Base-by-base conservation (phyloP, 2,888 invertebrate species). In the Caenorhabditis sp. region DNA sequence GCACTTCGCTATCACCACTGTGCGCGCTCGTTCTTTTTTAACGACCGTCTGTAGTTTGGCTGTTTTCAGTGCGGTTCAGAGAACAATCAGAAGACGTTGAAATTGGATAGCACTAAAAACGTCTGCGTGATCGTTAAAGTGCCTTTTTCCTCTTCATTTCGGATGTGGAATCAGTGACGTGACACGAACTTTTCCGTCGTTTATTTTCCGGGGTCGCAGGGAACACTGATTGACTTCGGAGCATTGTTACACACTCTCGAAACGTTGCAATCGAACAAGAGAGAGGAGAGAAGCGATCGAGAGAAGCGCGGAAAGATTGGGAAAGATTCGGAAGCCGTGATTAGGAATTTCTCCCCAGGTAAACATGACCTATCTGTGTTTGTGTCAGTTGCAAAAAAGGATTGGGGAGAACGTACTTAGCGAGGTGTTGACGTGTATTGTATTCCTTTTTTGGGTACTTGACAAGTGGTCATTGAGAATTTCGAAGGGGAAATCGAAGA, bases 21-120 rank as follows among this genome's bases (percentile, higher is more conserved):
- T n/a, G n/a, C n/a, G n/a, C n/a, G n/a, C n/a, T n/a, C n/a, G n/a
- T n/a, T n/a, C 24, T n/a, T 20, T 45, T 46, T 46, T 46, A 46
- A 46, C 26, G 22, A 35, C 39, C 30, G 43, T 45, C 30, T 9
- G 13, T 35, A 35, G 35, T 35, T 2, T 15, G 20, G 4, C 41
- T 2, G 45, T 53, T 41, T 43, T 41, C 52, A 53, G 55, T 56
- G 55, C 41, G 59, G 41, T 68, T 56, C 52, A 59, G 43, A 59
- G 68, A 59, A 68, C 68, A 59, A 59, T 68, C 58, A 58, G 59
- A 59, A 58, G 41, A 50, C 56, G 50, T 58, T 50, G 68, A 68
- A 68, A 68, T 68, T 59, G 58, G 68, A 68, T 68, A 68, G 68
- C 43, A 46, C 39, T 53, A 45, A 53, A 53, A 52, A 45, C 43